phyloP scores from a whole-genome alignment of 2,113 vertebrate genomes.

The Anolis carolinensis region DNA sequence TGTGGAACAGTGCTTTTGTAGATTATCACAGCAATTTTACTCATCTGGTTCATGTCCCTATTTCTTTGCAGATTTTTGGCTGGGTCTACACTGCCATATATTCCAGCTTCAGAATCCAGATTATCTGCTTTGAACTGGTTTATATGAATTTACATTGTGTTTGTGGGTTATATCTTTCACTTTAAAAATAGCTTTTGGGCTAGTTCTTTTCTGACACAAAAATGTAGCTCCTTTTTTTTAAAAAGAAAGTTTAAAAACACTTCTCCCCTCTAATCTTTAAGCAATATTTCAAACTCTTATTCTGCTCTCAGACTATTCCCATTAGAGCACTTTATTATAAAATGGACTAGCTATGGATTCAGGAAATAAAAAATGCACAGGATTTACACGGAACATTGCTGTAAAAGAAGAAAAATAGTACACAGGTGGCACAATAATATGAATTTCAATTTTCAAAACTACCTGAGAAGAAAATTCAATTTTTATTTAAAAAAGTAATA shows the following conservation, averaged over 20 bases:
- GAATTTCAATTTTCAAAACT: neutral
- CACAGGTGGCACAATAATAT: neutral
- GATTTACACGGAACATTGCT: neutral
- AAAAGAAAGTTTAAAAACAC: neutral
- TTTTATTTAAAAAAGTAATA: neutral
- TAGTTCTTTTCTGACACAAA: neutral
- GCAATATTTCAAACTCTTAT: neutral
- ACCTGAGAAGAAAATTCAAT: neutral
- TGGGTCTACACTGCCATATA: no score
- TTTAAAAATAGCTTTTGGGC: neutral
- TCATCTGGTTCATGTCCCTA: neutral
- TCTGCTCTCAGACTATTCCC: neutral
- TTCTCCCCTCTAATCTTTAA: neutral
- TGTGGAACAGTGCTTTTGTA: neutral
- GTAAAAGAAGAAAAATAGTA: constrained; percentile 6
- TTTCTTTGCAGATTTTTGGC: neutral
- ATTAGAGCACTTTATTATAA: neutral
- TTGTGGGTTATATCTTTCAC: neutral
- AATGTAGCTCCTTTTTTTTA: neutral
- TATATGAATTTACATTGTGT: no score
- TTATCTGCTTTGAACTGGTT: no score
- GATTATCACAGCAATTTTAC: neutral
- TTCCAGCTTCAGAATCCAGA: no score
- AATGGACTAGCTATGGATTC: neutral
- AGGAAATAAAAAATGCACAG: neutral